These are phyloP conservation scores for Anguilla anguilla DNA, from an alignment of 2,797 vertebrate species.

Conservation along the genomic window DNA sequence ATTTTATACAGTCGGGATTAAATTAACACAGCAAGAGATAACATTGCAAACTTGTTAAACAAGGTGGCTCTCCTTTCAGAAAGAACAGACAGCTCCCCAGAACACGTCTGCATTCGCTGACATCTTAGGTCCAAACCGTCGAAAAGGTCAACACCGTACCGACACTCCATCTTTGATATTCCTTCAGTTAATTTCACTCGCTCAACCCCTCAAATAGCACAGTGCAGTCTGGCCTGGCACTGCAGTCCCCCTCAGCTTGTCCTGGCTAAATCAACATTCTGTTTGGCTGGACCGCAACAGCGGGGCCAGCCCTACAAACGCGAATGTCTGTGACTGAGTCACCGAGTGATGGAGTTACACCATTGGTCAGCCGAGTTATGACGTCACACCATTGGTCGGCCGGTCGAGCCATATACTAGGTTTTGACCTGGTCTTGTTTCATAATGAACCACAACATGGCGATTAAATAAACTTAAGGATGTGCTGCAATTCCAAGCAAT, in stretches of 20 bases:
- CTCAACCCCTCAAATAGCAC: conserved; percentile 11
- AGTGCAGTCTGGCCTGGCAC: conserved; percentile 28
- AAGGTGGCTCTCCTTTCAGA: background rate
- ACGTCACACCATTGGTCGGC: too few relatives aligned
- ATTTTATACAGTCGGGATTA: background rate
- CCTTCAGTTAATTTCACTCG: background rate
- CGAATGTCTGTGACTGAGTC: too few relatives aligned
- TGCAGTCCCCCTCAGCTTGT: conserved; percentile 22
- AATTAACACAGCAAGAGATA: background rate
- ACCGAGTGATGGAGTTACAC: too few relatives aligned
- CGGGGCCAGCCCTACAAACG: too few relatives aligned
- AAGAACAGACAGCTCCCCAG: background rate
- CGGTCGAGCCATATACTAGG: too few relatives aligned
- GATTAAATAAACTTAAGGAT: too few relatives aligned
- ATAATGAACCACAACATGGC: too few relatives aligned
- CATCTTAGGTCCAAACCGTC: conserved; percentile 14
- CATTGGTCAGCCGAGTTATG: too few relatives aligned
- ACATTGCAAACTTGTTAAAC: background rate
- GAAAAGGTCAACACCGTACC: conserved; percentile 15
- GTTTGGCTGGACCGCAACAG: conserved; percentile 28
- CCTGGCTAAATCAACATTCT: conserved; percentile 18
- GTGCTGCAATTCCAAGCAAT: too few relatives aligned
- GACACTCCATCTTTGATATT: conserved; percentile 27
- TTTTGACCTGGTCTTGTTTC: too few relatives aligned
- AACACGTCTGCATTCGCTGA: background rate